Evolutionary conservation across 2,797 vertebrate species (phyloP), one percentile per base, ranked within the genome.

Genomic region (Vireo griseus): DNA sequence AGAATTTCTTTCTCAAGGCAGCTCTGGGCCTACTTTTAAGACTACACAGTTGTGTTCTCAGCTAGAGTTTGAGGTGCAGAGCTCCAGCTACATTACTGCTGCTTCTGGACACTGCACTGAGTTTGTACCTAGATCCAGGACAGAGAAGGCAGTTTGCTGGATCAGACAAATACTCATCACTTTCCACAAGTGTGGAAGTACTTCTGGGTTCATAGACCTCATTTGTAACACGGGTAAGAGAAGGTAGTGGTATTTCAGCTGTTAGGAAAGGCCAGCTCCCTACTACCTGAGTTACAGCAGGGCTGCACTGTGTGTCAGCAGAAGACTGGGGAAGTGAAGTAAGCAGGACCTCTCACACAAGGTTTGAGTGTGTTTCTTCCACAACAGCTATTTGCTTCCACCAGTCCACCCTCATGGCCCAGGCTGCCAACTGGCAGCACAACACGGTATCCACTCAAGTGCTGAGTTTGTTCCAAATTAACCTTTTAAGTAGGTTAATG

Each of bases 401-500:
- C 66, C 88, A 91, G 8, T 68, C n/a, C 44, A 44, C 39, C 93
- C 72, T 65, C 66, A 52, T 74, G 62, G 65, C 59, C 54, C 42
- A 66, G 73, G 61, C 73, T 95, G 90, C 94, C 94, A 97, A 92
- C 50, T 95, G 92, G 95, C 95, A 97, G 80, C 81, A 86, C 84
- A 94, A 87, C 86, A 86, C 12, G 1, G 76, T 76, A 94, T 65
- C 91, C 88, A 71, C 68, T 79, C 62, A 90, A 93, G 48, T 8
- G 16, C 55, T 8, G 54, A 94, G 63, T 94, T 96, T 91, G 86
- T 93, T 96, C 92, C 95, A 95, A 97, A 96, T 96, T 93, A 95
- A 95, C 92, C 85, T 96, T 96, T 95, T 86, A 95, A 97, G 91
- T 93, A 95, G 85, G 92, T 92, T 96, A 96, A 92, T 86, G 65